phyloP scores from a whole-genome alignment of 2,113 vertebrate genomes.

The Myocastor coypus region DNA sequence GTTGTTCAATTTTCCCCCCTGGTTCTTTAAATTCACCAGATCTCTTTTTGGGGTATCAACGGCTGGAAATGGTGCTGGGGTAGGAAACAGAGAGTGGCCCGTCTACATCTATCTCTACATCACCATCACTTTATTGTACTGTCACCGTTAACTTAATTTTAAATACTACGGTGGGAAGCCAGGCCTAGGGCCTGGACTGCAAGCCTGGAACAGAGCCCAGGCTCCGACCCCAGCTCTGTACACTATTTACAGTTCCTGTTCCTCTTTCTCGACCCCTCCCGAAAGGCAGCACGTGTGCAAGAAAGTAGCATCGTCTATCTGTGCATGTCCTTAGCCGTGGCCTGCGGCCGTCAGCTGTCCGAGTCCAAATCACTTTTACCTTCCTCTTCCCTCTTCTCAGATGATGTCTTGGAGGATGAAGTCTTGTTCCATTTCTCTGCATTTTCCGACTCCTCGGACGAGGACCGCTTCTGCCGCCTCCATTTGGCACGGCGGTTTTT shows the following conservation, averaged over 20 bases:
- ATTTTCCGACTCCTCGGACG: slow-evolving; percentile 97
- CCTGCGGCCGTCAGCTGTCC: slow-evolving; percentile 93
- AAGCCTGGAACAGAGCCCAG: neutral
- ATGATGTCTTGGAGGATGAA: slow-evolving; percentile 86
- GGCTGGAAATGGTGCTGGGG: neutral
- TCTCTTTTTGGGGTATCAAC: neutral
- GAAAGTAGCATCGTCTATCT: slow-evolving; percentile 85
- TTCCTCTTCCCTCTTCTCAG: slow-evolving; percentile 93
- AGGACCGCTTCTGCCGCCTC: slow-evolving; percentile 97
- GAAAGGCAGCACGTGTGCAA: slow-evolving; percentile 90
- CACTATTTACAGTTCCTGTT: slow-evolving; percentile 89
- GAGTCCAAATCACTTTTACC: slow-evolving; percentile 96
- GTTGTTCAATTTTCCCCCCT: neutral
- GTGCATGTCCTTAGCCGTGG: slow-evolving; percentile 79
- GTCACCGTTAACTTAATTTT: slow-evolving; percentile 84
- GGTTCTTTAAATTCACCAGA: neutral
- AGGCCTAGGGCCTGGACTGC: neutral
- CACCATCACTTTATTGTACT: slow-evolving; percentile 80
- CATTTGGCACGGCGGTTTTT: slow-evolving; percentile 99
- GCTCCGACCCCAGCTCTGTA: slow-evolving; percentile 69
- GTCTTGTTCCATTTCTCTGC: slow-evolving; percentile 96
- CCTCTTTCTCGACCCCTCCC: slow-evolving; percentile 78
- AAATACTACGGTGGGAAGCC: slow-evolving; percentile 77
- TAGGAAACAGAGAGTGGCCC: slow-evolving; percentile 52
- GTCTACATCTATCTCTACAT: neutral